Evolutionary conservation across 2,113 vertebrate genomes (phyloP).

Genomic region (Castor canadensis): DNA sequence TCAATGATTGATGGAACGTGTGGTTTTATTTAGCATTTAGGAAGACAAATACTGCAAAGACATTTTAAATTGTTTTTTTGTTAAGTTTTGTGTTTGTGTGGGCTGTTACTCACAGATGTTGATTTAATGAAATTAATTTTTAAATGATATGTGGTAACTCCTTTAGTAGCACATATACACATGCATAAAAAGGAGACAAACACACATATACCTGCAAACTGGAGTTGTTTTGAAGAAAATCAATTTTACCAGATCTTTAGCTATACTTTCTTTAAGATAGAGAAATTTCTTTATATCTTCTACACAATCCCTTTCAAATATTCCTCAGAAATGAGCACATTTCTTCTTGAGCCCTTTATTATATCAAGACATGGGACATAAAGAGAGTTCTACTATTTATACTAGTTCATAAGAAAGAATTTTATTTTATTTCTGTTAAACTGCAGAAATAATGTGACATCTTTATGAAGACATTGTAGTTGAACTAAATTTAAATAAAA

Average conservation of each 20-base stretch:
- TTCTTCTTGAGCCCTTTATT: not conserved
- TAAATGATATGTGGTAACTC: not conserved
- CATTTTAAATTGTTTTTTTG: not conserved
- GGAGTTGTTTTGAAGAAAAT: not conserved
- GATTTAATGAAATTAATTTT: not conserved
- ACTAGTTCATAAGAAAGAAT: not conserved
- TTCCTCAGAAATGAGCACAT: not conserved
- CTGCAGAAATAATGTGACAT: not conserved
- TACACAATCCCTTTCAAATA: not conserved
- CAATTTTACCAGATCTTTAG: not conserved
- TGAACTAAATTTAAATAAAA: conserved; percentile 53
- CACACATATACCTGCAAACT: not conserved
- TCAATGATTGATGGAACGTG: not conserved
- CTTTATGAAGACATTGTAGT: conserved; percentile 45
- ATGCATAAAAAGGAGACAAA: accelerated
- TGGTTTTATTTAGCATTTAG: not conserved
- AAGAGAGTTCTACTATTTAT: not conserved
- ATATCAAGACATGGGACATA: too few relatives aligned
- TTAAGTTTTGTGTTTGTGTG: not conserved
- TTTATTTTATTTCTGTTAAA: not conserved
- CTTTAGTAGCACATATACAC: accelerated
- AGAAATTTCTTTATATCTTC: not conserved
- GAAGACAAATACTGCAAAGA: not conserved
- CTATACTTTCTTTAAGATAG: not conserved
- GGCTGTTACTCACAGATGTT: not conserved